These are phyloP conservation scores for Euwallacea fornicatus DNA, from an alignment of 1,140 invertebrate genomes.

Conservation along the genomic window DNA sequence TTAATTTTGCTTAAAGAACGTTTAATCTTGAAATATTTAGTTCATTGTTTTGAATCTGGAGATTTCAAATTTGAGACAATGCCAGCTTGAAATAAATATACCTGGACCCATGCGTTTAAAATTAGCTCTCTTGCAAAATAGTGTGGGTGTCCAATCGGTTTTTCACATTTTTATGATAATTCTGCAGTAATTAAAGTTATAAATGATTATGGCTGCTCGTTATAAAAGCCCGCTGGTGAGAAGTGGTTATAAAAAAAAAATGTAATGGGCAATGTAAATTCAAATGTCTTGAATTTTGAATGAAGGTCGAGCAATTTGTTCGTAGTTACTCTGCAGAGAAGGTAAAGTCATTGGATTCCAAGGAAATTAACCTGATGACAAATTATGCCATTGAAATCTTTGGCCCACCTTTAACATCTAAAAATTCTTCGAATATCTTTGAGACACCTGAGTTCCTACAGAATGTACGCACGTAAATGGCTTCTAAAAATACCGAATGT, in stretches of 20 bases:
- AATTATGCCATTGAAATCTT: conserved; percentile 3
- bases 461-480: conserved; percentile 2
- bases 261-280: too few relatives aligned
- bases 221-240: too few relatives aligned
- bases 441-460: neutral
- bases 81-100: neutral
- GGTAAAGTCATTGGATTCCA: too few relatives aligned
- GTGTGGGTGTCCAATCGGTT: neutral
- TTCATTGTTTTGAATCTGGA: too few relatives aligned
- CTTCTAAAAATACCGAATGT: conserved; percentile 7
- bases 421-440: neutral
- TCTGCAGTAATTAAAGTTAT: neutral
- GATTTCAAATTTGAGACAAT: neutral
- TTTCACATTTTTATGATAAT: neutral
- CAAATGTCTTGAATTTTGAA: too few relatives aligned
- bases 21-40: neutral
- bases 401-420: conserved; percentile 7
- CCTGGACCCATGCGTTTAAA: neutral
- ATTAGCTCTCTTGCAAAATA: neutral
- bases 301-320: too few relatives aligned
- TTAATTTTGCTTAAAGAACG: neutral
- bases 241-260: too few relatives aligned
- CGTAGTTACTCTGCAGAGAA: too few relatives aligned
- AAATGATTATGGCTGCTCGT: too few relatives aligned
- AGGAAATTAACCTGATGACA: neutral